Evolutionary conservation across 2,888 invertebrate species (phyloP), one percentile per base, ranked within the genome.

Genomic region (Diaperis boleti): DNA sequence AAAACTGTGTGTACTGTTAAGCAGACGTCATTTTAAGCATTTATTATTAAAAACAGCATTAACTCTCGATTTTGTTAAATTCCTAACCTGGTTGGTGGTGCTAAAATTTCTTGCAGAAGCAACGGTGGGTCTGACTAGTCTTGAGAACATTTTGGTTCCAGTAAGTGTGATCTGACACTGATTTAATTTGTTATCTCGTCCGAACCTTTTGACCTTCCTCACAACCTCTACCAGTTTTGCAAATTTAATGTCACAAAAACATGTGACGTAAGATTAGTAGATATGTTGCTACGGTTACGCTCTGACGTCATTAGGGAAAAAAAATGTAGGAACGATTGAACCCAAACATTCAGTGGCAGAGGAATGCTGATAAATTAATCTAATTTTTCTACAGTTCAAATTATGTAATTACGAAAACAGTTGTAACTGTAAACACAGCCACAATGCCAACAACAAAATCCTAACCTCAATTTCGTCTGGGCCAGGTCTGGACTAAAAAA

Each of bases 61-160:
- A n/a, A n/a, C n/a, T n/a, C n/a, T n/a, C n/a, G n/a, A n/a, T n/a
- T n/a, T n/a, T n/a, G n/a, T n/a, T n/a, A 20, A 20, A 37, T 35
- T 45, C 44, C 10, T 35, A n/a, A 74, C 75, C 75, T 76, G 76
- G 70, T 75, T 74, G 1, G 74, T 68, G 1, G 75, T 76, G 52
- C 75, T 75, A 57, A 77, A 77, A 55, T 72, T 74, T 62, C 76
- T 73, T 39, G 74, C 69, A 8, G 70, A 64, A 50, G 67, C 59
- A 17, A 75, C 41, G 18, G 73, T 68, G 1, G 88, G 87, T 76
- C 86, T 88, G 65, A 87, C 79, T 56, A 84, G 78, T 80, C 88
- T 87, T 71, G 88, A 88, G 79, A 89, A 87, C 89, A 89, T 83
- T 84, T 52, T 57, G n/a, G 10, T 1, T 10, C 56, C 14, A 14